phyloP scores from a whole-genome alignment of 2,113 vertebrate genomes.

The Pseudorectes ferrugineus region DNA sequence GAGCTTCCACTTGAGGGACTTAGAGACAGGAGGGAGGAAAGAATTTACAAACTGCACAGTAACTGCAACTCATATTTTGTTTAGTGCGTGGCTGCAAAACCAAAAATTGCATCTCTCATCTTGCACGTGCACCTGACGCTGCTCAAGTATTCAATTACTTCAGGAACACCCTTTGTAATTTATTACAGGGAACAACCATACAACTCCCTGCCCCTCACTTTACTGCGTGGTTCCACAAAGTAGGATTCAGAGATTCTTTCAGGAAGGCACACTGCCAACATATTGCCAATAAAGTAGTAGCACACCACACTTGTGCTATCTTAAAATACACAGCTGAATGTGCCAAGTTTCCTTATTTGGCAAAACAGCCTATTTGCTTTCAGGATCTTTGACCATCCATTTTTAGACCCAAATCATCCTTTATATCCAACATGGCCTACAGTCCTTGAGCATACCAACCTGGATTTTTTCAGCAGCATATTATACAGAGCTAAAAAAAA shows the following conservation, averaged over 20 bases:
- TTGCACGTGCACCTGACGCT: not conserved
- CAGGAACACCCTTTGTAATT: conserved; percentile 2
- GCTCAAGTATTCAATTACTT: not conserved
- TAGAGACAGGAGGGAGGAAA: not conserved
- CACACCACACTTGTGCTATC: conserved; percentile 69
- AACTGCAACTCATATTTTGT: not conserved
- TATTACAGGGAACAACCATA: not conserved
- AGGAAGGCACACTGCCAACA: conserved; percentile 69
- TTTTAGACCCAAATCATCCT: conserved; percentile 72
- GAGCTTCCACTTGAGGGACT: not conserved
- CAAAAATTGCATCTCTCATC: not conserved
- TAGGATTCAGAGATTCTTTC: conserved; percentile 52
- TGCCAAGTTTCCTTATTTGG: conserved; percentile 82
- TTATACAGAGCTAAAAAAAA: not conserved
- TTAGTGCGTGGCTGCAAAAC: not conserved
- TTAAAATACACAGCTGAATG: conserved; percentile 73
- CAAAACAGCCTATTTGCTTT: conserved; percentile 73
- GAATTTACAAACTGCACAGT: not conserved
- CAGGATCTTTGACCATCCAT: conserved; percentile 75
- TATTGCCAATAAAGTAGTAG: conserved; percentile 78
- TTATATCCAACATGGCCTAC: conserved; percentile 26
- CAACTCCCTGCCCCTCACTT: not conserved
- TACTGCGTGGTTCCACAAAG: not conserved
- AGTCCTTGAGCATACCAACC: not conserved
- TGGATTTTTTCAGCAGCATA: not conserved